Base-by-base conservation (phyloP, 2,113 vertebrate species). In the Salvelinus namaycush region DNA sequence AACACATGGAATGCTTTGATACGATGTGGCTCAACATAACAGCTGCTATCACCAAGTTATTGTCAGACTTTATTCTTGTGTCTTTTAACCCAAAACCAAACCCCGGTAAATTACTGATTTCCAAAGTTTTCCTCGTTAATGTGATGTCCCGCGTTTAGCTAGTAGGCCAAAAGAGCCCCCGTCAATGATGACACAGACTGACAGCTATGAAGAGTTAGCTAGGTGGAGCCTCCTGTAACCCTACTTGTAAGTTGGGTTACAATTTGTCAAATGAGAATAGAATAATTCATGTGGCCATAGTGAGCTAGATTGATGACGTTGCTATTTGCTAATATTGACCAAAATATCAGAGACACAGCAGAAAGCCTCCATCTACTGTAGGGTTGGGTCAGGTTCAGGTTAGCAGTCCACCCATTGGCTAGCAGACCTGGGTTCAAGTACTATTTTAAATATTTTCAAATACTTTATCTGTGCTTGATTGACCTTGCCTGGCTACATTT, bases 1-100 rank as follows among this genome's bases (percentile, higher is more conserved):
- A 81, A 79, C 84, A 87, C 75, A 66, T 73, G 29, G n/a, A 75
- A 68, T 44, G 75, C 83, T 88, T 87, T 86, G 89, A 91, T 91
- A 74, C 73, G 9, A 44, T 2, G 9, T 11, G 81, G 29, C 83
- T 85, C 83, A 83, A 73, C 80, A 84, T 76, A 77, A 82, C 76
- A 76, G 79, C 79, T 18, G 74, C 48, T 66, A 69, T 79, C 77
- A 80, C 74, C 44, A 79, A 86, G 81, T n/a, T 74, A 82, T 83
- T 83, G 87, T 89, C 86, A 90, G 84, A 70, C 79, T 83, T 31
- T 59, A 76, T 81, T 88, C 86, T 85, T 86, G 76, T 68, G 66
- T 78, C 72, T 89, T 86, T 82, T 84, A 80, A 85, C 81, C 83
- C 74, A 72, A 84, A 48, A 44, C 81, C 83, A 73, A 39, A 80